These are phyloP conservation scores for Lasioglossum zephyrum DNA, from an alignment of 2,888 invertebrate genomes.

Conservation along the genomic window DNA sequence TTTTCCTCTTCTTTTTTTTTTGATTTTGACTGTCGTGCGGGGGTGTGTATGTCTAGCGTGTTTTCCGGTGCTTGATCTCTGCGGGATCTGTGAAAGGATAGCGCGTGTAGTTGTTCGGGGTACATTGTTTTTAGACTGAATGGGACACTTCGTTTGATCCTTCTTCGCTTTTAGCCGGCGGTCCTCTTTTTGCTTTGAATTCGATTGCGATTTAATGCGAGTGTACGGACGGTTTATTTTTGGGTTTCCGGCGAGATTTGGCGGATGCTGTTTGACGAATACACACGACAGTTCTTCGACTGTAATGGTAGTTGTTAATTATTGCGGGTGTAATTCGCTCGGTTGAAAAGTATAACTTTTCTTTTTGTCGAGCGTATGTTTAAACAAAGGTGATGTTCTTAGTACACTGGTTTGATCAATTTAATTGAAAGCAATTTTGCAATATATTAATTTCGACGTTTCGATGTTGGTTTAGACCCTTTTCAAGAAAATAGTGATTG, in stretches of 20 bases:
- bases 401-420: no score
- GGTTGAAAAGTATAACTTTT: not conserved
- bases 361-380: no score
- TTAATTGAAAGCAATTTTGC: no score
- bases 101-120: not conserved
- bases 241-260: not conserved
- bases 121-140: slow-evolving; percentile 3
- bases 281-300: not conserved
- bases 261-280: not conserved
- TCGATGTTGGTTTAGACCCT: no score
- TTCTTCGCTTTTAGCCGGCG: not conserved
- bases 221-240: not conserved
- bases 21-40: not conserved
- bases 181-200: not conserved
- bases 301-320: not conserved
- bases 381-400: no score
- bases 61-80: slow-evolving; percentile 10
- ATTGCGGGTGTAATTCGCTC: not conserved
- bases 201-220: not conserved
- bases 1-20: not conserved
- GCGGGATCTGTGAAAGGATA: not conserved
- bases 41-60: not conserved
- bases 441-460: no score
- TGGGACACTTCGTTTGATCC: not conserved
- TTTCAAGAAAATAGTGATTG: no score